Percentiles rank a stretch among this genome's conserved stretches.
Conservation (phyloP, 2,888 invertebrate species). For the Zonitis immaculata region DNA sequence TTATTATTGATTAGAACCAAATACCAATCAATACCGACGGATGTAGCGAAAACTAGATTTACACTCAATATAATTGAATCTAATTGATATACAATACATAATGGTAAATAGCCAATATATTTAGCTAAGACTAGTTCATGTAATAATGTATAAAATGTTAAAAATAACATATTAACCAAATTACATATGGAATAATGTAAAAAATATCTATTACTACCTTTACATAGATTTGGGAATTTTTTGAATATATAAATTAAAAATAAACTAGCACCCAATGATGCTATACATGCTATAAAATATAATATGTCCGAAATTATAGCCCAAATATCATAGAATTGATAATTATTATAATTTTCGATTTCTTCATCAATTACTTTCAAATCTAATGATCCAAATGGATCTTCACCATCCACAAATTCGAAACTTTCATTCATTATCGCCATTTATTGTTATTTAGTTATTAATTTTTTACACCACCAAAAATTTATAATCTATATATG, state of each 20-base stretch:
- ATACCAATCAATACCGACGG: neutral
- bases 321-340: neutral
- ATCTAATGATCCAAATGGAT: neutral
- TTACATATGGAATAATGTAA: constrained; percentile 1
- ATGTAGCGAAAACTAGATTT: neutral
- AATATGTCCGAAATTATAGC: neutral
- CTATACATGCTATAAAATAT: neutral
- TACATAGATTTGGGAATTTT: constrained; percentile 17
- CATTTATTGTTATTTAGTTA: neutral
- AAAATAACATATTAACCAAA: neutral
- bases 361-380: neutral
- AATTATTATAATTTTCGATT: neutral
- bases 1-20: neutral
- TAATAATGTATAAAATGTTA: neutral
- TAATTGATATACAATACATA: neutral
- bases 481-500: neutral
- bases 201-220: constrained; percentile 4
- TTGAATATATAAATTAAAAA: constrained; percentile 17
- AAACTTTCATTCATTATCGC: neutral
- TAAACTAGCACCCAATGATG: constrained; percentile 9
- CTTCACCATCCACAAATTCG: neutral
- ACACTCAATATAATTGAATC: neutral
- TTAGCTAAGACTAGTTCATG: neutral
- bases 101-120: neutral
- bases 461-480: neutral